These are phyloP conservation scores for Microcebus griseorufus DNA, from an alignment of 2,113 vertebrate genomes.

Conservation along the genomic window DNA sequence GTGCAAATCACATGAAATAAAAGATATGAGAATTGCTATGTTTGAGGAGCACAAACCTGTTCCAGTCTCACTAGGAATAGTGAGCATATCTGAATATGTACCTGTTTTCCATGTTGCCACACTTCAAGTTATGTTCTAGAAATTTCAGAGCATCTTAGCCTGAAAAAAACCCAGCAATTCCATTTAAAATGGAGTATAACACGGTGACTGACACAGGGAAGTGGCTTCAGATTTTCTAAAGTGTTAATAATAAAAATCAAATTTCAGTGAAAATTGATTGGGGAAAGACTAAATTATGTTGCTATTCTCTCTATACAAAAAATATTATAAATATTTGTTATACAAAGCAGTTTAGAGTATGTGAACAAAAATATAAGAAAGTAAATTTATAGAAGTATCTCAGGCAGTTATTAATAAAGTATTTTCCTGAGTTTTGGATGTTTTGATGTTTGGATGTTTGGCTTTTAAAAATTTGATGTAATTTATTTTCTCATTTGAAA, in stretches of 20 bases:
- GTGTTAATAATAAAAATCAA: neutral
- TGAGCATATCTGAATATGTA: fast-evolving
- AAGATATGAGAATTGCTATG: neutral
- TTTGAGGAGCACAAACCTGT: neutral
- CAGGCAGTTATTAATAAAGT: neutral
- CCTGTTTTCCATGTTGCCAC: neutral
- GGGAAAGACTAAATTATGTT: neutral
- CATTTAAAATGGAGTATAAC: neutral
- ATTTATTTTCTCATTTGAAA: neutral
- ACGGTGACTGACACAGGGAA: neutral
- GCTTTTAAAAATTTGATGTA: neutral
- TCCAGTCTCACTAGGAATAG: neutral
- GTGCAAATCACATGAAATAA: neutral
- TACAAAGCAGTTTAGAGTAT: neutral
- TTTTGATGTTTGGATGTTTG: neutral
- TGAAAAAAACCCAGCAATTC: no score
- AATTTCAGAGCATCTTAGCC: neutral
- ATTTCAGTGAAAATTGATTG: neutral
- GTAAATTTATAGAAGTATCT: neutral
- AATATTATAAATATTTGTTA: neutral
- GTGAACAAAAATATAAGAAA: neutral
- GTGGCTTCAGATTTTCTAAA: neutral
- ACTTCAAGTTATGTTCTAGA: neutral
- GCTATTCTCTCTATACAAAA: neutral
- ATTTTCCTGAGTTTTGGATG: neutral